Evolutionary conservation across 2,888 invertebrate genomes (phyloP).

Genomic region (Tachina fera): DNA sequence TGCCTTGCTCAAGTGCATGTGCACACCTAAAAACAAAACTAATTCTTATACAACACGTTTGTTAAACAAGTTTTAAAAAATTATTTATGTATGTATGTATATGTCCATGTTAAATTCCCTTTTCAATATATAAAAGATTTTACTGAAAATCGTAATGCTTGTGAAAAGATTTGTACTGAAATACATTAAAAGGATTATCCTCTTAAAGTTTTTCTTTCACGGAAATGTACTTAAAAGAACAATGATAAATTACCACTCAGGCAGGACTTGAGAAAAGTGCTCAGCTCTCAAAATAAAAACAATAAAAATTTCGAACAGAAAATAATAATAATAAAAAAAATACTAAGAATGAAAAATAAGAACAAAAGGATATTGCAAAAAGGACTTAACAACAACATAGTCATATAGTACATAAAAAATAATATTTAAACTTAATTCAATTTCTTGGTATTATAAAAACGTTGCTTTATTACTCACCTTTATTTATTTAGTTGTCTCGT

Average conservation of each 20-base stretch:
- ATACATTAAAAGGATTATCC: slow-evolving; percentile 72
- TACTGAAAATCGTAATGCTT: background rate
- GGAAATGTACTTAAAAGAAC: slow-evolving; percentile 72
- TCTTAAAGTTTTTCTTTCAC: slow-evolving; percentile 63
- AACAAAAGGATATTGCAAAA: background rate
- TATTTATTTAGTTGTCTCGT: too few relatives aligned
- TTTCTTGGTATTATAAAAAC: too few relatives aligned
- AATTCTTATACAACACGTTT: too few relatives aligned
- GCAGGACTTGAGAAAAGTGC: slow-evolving; percentile 64
- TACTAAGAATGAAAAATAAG: background rate
- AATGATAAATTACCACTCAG: slow-evolving; percentile 79
- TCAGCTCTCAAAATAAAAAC: background rate
- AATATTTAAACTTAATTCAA: too few relatives aligned
- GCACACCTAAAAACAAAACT: too few relatives aligned
- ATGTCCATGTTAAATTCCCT: background rate
- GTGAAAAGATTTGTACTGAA: slow-evolving; percentile 6
- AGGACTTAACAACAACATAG: background rate
- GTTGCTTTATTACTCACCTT: too few relatives aligned
- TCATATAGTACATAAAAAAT: background rate
- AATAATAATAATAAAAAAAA: background rate
- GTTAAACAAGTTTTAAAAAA: too few relatives aligned
- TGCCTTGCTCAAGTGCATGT: too few relatives aligned
- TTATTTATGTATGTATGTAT: too few relatives aligned
- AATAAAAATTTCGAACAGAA: background rate
- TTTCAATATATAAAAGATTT: background rate